Evolutionary conservation across 2,113 vertebrate genomes (phyloP).

Genomic region (Prunella himalayana): DNA sequence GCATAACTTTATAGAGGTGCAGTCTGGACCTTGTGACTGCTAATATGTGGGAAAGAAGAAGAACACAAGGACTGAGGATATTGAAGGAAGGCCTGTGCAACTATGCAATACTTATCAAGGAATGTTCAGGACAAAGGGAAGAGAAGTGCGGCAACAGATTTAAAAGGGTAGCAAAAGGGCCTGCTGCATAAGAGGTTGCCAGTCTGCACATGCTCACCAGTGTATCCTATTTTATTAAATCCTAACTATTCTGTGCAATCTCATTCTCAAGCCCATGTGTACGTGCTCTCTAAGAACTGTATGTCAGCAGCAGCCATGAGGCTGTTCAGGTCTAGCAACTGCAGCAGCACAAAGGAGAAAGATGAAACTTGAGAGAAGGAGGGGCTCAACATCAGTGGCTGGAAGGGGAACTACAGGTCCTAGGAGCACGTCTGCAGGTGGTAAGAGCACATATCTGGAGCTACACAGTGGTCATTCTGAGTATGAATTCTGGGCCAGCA

Average conservation of each 20-base stretch:
- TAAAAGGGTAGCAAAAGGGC: background rate
- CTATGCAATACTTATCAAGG: background rate
- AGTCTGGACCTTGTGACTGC: background rate
- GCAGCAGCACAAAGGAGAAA: background rate
- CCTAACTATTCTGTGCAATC: background rate
- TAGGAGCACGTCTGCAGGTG: fast-evolving
- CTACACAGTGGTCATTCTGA: background rate
- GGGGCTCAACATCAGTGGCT: background rate
- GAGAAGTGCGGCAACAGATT: fast-evolving
- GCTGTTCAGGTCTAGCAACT: background rate
- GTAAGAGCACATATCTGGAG: background rate
- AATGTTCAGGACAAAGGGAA: background rate
- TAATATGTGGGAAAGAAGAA: background rate
- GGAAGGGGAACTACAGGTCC: background rate
- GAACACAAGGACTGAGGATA: fast-evolving
- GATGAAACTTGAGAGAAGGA: background rate
- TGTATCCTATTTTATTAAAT: background rate
- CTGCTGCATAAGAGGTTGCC: background rate
- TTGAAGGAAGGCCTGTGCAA: background rate
- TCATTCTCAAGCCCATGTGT: fast-evolving
- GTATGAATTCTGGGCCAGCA: background rate
- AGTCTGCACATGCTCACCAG: background rate
- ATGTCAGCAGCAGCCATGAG: background rate
- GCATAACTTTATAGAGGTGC: background rate
- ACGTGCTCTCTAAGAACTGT: fast-evolving